Evolutionary conservation across 2,113 vertebrate species (phyloP).

Genomic region (Arizona elegans): DNA sequence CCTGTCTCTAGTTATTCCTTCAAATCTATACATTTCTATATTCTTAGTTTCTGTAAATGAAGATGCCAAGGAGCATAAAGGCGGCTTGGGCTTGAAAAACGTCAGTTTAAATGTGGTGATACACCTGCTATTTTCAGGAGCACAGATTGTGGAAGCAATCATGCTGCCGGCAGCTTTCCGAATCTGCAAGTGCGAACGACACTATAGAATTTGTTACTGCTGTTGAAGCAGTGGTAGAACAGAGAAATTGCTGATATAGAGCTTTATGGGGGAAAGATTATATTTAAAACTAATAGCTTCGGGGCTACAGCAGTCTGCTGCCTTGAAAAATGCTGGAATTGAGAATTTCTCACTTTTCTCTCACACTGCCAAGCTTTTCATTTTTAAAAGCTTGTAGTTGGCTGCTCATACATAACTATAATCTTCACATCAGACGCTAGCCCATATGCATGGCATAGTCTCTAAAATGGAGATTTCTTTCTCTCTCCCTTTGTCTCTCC

Average conservation of each 20-base stretch:
- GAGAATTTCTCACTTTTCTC: constrained; percentile 28
- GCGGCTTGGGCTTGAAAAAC: constrained; percentile 24
- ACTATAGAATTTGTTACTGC: constrained; percentile 11
- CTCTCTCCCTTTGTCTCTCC: constrained; percentile 12
- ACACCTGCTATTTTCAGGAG: constrained; percentile 47
- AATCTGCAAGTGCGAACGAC: constrained; percentile 45
- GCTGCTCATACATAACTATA: constrained; percentile 13
- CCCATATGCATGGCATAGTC: constrained; percentile 23
- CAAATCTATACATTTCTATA: not conserved
- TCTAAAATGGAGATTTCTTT: constrained; percentile 30
- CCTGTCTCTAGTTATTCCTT: not conserved
- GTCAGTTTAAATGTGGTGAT: constrained; percentile 2
- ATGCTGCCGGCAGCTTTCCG: constrained; percentile 43
- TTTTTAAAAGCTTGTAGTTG: constrained; percentile 36
- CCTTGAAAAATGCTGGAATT: constrained; percentile 46
- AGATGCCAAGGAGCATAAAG: not conserved
- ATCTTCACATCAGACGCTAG: not conserved
- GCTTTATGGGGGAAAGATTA: constrained; percentile 14
- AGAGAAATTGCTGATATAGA: constrained; percentile 35
- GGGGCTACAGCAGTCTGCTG: constrained; percentile 33
- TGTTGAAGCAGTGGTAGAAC: constrained; percentile 19
- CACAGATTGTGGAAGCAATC: constrained; percentile 37
- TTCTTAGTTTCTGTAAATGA: constrained; percentile 7
- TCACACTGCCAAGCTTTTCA: constrained; percentile 38
- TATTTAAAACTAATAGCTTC: constrained; percentile 1